Conservation (phyloP, 1,140 invertebrate genomes). For the Cecropterus lyciades region DNA sequence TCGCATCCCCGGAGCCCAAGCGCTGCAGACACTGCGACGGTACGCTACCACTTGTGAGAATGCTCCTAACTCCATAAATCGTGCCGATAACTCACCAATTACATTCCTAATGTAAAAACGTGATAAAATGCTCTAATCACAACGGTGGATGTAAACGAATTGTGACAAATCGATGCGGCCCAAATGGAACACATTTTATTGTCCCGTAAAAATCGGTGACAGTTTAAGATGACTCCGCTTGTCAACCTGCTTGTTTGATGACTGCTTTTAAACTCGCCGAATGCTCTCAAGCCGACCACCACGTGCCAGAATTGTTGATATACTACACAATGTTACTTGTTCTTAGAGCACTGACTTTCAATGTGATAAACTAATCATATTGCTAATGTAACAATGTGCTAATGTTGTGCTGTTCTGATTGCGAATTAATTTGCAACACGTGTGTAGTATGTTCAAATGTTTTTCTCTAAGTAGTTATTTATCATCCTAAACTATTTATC, state of each 20-base stretch:
- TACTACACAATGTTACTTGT: constrained; percentile 23
- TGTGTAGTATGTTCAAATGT: constrained; percentile 16
- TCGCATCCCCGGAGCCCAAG: constrained; percentile 82
- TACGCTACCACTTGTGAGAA: constrained; percentile 52
- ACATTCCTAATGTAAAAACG: constrained; percentile 30
- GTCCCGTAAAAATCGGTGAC: constrained; percentile 23
- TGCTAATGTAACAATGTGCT: constrained; percentile 30
- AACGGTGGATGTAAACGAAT: constrained; percentile 11
- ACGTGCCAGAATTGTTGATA: constrained; percentile 37
- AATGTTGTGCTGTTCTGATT: constrained; percentile 25
- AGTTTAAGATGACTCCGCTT: constrained; percentile 26
- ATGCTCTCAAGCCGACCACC: constrained; percentile 22
- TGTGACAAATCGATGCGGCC: constrained; percentile 16
- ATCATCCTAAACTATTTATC: too few species aligned
- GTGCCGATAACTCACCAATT: constrained; percentile 33
- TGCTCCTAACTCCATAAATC: constrained; percentile 27
- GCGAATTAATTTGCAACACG: constrained; percentile 33
- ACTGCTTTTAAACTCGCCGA: constrained; percentile 30
- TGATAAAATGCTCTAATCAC: constrained; percentile 30
- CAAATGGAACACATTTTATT: constrained; percentile 26
- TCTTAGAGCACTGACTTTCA: constrained; percentile 25
- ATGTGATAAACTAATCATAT: constrained; percentile 33
- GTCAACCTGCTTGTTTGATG: constrained; percentile 28
- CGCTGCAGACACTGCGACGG: constrained; percentile 85
- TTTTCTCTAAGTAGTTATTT: constrained; percentile 4